These are phyloP conservation scores for Lutjanus erythropterus DNA, from an alignment of 2,113 vertebrate species.

Conservation along the genomic window DNA sequence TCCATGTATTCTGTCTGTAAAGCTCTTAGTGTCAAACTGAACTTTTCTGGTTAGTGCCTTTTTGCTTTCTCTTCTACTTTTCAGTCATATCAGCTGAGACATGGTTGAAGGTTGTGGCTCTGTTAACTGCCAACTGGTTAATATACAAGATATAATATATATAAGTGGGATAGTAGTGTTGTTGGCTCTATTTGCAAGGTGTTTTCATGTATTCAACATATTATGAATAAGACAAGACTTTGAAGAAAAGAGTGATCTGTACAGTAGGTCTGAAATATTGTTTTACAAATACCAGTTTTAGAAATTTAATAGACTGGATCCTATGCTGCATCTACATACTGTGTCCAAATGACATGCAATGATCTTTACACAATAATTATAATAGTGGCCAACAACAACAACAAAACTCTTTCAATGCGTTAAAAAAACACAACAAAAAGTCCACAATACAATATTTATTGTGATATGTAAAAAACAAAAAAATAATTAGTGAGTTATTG, in stretches of 20 bases:
- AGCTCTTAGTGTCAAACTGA: not conserved
- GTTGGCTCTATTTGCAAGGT: not conserved
- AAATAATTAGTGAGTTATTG: no score
- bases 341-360: not conserved
- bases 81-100: not conserved
- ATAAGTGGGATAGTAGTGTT: not conserved
- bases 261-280: not conserved
- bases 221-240: not conserved
- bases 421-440: no score
- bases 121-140: not conserved
- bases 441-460: no score
- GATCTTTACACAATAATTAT: not conserved
- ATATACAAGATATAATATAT: not conserved
- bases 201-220: not conserved
- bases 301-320: not conserved
- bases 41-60: not conserved
- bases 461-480: no score
- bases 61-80: not conserved
- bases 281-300: not conserved
- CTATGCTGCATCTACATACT: not conserved
- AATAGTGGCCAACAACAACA: no score
- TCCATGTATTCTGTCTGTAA: not conserved
- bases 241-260: not conserved
- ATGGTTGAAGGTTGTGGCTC: not conserved
- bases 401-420: no score